Evolutionary conservation across 2,797 vertebrate species (phyloP).

Genomic region (Centroberyx gerrardi): DNA sequence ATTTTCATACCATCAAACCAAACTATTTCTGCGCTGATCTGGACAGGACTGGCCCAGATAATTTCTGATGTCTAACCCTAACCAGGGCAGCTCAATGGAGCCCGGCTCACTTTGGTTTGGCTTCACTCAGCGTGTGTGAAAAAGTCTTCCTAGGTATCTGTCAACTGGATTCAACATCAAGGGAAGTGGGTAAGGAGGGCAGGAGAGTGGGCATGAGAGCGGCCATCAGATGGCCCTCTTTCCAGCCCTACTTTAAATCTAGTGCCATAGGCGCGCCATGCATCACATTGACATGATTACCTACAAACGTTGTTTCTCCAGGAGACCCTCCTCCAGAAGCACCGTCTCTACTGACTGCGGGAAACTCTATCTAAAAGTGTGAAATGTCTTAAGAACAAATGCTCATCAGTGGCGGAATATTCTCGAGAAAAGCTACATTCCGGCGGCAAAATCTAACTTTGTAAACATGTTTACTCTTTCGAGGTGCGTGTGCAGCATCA

Average conservation of each 20-base stretch:
- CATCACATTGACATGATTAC: conserved; percentile 70
- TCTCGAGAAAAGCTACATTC: conserved; percentile 15
- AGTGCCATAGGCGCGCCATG: conserved; percentile 38
- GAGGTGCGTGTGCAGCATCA: conserved; percentile 26
- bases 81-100: conserved; percentile 67
- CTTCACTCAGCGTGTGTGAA: conserved; percentile 78
- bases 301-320: conserved; percentile 53
- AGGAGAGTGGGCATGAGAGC: conserved; percentile 50
- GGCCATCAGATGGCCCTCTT: conserved; percentile 50
- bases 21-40: conserved; percentile 67
- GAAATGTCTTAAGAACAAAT: conserved; percentile 19
- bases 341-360: background rate
- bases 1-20: conserved; percentile 54
- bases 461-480: conserved; percentile 73
- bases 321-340: background rate
- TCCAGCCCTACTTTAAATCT: conserved; percentile 45
- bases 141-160: conserved; percentile 67
- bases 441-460: conserved; percentile 38
- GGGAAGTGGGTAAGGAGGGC: conserved; percentile 69
- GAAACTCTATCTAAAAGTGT: background rate
- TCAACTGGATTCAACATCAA: conserved; percentile 74
- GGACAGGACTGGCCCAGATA: conserved; percentile 68
- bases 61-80: conserved; percentile 69
- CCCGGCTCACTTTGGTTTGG: conserved; percentile 67
- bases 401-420: conserved; percentile 24